Base-by-base conservation (phyloP, 2,797 vertebrate genomes). In the Rhinichthys osculus region DNA sequence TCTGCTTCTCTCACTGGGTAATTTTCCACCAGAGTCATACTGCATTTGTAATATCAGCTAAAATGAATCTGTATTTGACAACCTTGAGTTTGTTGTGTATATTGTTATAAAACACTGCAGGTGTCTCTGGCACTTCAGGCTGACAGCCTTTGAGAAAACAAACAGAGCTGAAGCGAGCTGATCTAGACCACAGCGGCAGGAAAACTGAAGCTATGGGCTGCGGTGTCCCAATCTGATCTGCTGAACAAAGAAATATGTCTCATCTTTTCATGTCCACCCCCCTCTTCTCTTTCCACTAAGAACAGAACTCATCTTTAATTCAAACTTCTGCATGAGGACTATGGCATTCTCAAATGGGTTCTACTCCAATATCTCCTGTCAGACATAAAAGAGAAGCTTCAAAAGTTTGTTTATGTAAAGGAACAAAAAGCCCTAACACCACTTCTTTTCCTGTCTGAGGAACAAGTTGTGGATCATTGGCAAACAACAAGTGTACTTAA, bases 221-320 rank as follows among this genome's bases (percentile, higher is more conserved):
- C n/a, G 13, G 70, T 27, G 44, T 50, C 50, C 72, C 62, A 38
- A 54, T 38, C 35, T 76, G 62, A 67, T 50, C 42, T 57, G 38
- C 3, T 44, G 72, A 82, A 69, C 78, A 62, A 88, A 92, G 62
- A 83, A 73, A 88, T 85, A 69, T 38, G 27, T 85, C 85, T 80
- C 80, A 81, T 72, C 33, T 54, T 88, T 87, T 85, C 85, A 82
- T 54, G 59, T 69, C 57, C 81, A 52, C n/a, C 72, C 35, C n/a
- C 38, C 17, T 44, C 74, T 38, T 62, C 23, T 73, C 54, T 54
- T 78, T 84, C 86, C 72, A 44, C 62, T 82, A 74, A 10, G 38
- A 52, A 38, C 83, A 82, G 85, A 50, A 72, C 85, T 91, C 86
- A 91, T 92, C 84, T 94, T 92, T 93, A 92, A 94, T 93, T 93